Evolutionary conservation across 2,888 invertebrate genomes (phyloP).

Genomic region (Nymphalis polychloros): DNA sequence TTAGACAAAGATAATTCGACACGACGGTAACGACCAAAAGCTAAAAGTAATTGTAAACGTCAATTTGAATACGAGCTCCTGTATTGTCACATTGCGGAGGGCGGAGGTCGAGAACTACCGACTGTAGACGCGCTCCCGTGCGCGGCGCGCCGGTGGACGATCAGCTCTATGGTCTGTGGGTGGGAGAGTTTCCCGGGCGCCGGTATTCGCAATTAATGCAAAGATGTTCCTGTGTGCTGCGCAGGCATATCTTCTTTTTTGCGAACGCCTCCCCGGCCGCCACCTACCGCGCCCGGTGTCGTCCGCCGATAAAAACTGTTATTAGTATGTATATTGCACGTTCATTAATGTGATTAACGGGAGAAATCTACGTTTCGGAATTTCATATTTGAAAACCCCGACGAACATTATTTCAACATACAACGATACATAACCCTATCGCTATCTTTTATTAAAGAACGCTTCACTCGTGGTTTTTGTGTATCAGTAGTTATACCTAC

Average conservation of each 20-base stretch:
- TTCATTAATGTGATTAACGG: conserved; percentile 3
- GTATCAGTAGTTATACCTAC: no score
- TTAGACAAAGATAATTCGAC: no score
- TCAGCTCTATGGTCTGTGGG: conserved; percentile 7
- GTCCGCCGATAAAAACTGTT: conserved; percentile 8
- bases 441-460: not conserved
- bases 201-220: conserved; percentile 41
- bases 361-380: not conserved
- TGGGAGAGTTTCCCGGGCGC: conserved; percentile 18
- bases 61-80: no score
- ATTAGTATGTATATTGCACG: conserved; percentile 20
- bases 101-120: no score
- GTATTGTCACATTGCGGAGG: no score
- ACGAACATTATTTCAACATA: not conserved
- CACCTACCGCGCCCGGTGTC: conserved; percentile 14
- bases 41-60: no score
- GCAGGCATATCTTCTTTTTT: conserved; percentile 32
- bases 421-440: not conserved
- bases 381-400: not conserved
- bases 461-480: no score
- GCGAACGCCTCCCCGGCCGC: conserved; percentile 15
- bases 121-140: no score
- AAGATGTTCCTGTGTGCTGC: conserved; percentile 33
- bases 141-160: not conserved
- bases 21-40: no score